Percentiles rank a stretch among this genome's conserved stretches.
Evolutionary conservation across 2,113 vertebrate genomes (phyloP).

Genomic region (Elaphurus davidianus): DNA sequence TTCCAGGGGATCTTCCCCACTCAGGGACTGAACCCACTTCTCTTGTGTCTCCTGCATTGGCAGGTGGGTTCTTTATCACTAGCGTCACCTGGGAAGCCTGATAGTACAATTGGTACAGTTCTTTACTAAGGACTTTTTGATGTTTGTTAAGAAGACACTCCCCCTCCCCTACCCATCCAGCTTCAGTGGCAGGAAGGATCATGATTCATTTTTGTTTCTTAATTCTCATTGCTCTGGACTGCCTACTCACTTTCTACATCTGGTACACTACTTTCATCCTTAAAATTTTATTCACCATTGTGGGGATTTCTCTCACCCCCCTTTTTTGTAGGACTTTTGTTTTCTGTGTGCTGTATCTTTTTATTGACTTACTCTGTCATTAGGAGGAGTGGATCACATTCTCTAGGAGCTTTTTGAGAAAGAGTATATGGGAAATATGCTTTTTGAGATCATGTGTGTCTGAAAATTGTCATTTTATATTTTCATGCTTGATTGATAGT

Average conservation of each 20-base stretch:
- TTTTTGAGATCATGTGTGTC: background rate
- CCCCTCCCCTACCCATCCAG: background rate
- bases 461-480: background rate
- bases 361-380: conserved; percentile 7
- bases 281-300: background rate
- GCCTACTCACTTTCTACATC: background rate
- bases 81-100: background rate
- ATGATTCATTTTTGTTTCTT: conserved; percentile 20
- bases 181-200: background rate
- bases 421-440: background rate
- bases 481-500: conserved; percentile 61
- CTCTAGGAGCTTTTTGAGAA: conserved; percentile 4
- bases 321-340: background rate
- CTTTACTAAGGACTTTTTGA: background rate
- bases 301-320: background rate
- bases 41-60: background rate
- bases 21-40: background rate
- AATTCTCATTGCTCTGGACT: background rate
- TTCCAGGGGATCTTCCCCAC: background rate
- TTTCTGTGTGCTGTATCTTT: background rate
- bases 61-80: background rate
- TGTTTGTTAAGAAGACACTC: background rate
- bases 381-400: background rate
- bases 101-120: background rate
- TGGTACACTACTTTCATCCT: background rate